These are phyloP conservation scores for Glyphotaelius pellucidus DNA, from an alignment of 2,888 invertebrate genomes.

Conservation along the genomic window DNA sequence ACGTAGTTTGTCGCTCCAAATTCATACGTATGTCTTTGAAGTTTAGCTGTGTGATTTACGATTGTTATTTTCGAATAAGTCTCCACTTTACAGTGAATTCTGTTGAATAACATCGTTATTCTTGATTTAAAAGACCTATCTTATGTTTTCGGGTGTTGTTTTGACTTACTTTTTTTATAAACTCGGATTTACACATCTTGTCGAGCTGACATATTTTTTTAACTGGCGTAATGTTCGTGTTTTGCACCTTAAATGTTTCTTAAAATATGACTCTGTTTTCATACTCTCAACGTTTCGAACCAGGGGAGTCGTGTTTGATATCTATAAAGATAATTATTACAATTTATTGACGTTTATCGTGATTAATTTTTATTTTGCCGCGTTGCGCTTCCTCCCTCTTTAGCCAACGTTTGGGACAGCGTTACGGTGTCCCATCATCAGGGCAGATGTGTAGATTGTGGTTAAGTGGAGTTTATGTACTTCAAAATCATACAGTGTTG, in stretches of 20 bases:
- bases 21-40: not conserved
- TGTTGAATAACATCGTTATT: not conserved
- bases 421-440: too few species aligned
- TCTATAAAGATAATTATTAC: too few species aligned
- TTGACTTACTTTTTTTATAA: not conserved
- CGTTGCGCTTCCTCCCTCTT: too few species aligned
- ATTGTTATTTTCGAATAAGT: constrained; percentile 2
- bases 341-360: too few species aligned
- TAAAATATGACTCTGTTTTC: not conserved
- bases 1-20: not conserved
- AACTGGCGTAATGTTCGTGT: not conserved
- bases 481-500: too few species aligned
- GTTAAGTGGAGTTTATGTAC: too few species aligned
- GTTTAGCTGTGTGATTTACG: not conserved
- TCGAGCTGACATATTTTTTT: not conserved
- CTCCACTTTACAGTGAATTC: not conserved
- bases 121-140: not conserved
- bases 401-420: too few species aligned
- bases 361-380: too few species aligned
- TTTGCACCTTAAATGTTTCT: not conserved
- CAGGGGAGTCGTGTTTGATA: too few species aligned
- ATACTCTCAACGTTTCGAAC: not conserved
- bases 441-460: too few species aligned
- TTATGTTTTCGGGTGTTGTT: not conserved
- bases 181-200: not conserved